Evolutionary conservation across 2,888 invertebrate species (phyloP).

Genomic region (Brassicogethes aeneus): DNA sequence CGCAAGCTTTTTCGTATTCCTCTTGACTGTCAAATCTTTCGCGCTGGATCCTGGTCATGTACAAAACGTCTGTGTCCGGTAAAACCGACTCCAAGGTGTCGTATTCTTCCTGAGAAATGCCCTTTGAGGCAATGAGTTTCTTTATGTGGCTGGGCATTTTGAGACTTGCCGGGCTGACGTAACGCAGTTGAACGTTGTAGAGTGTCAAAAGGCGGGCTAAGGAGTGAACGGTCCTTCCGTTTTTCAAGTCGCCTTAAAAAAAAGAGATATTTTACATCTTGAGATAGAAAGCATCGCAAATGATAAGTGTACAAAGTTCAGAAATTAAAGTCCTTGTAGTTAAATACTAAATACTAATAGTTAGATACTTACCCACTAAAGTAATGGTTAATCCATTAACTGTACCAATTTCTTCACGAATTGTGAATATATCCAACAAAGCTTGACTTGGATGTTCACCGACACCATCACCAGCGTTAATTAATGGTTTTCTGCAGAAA

Average conservation of each 20-base stretch:
- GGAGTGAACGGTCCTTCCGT: slow-evolving; percentile 97
- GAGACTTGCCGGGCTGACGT: slow-evolving; percentile 80
- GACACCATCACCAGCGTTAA: slow-evolving; percentile 96
- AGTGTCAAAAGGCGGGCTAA: slow-evolving; percentile 85
- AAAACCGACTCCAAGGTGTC: slow-evolving; percentile 76
- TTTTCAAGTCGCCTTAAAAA: slow-evolving; percentile 95
- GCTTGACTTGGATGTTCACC: slow-evolving; percentile 99
- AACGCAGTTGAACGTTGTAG: slow-evolving; percentile 88
- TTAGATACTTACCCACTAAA: slow-evolving; percentile 95
- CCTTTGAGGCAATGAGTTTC: slow-evolving; percentile 68
- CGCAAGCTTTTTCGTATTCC: slow-evolving; percentile 80
- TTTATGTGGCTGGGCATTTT: slow-evolving; percentile 86
- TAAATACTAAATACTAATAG: no score
- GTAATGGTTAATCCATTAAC: slow-evolving; percentile 96
- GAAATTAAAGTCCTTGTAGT: no score
- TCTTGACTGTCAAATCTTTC: slow-evolving; percentile 79
- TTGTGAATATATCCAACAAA: slow-evolving; percentile 93
- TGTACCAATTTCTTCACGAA: slow-evolving; percentile 97
- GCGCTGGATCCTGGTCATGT: slow-evolving; percentile 96
- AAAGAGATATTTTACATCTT: no score
- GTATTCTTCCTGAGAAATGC: slow-evolving; percentile 67
- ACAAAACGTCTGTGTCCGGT: slow-evolving; percentile 91
- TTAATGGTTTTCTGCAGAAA: slow-evolving; percentile 79
- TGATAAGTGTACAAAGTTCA: no score
- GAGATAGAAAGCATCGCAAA: no score